A percentile compares a stretch with the other conserved stretches of the same genome.
These are phyloP conservation scores for Petrocephalus schoutedeni DNA, from an alignment of 2,797 vertebrate species.

Conservation along the genomic window DNA sequence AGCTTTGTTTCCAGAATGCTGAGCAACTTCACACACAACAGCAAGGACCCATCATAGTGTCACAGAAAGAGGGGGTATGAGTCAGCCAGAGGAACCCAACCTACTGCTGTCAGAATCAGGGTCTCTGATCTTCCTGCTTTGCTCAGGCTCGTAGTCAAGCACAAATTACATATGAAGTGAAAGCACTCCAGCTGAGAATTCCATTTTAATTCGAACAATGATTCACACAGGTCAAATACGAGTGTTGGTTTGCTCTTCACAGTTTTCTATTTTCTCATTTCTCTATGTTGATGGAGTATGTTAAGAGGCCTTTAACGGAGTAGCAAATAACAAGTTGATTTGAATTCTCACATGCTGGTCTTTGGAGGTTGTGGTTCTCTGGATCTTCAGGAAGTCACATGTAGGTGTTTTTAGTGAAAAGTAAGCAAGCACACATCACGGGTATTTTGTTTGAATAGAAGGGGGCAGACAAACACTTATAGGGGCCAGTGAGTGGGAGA, in stretches of 20 bases:
- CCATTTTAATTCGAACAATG: background rate
- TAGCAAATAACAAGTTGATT: background rate
- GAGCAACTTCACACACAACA: background rate
- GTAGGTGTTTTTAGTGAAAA: background rate
- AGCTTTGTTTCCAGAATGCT: background rate
- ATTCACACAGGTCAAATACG: background rate
- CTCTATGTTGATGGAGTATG: background rate
- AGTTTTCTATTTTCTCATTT: background rate
- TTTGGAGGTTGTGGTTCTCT: background rate
- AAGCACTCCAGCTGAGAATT: background rate
- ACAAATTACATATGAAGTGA: conserved; percentile 25
- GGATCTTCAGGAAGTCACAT: background rate
- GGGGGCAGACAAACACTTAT: background rate
- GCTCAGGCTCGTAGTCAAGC: conserved; percentile 32
- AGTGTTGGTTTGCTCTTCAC: background rate
- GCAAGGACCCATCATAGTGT: background rate
- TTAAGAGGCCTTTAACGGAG: background rate
- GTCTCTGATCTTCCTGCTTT: conserved; percentile 38
- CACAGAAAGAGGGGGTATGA: conserved; percentile 39
- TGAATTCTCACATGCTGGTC: background rate
- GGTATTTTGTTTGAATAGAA: background rate
- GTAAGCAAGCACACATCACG: background rate
- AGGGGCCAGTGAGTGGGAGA: background rate
- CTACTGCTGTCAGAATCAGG: conserved; percentile 41
- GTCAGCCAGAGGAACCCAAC: conserved; percentile 42